Percentiles rank a stretch among this genome's conserved stretches.
phyloP scores from a whole-genome alignment of 2,797 vertebrate species.

The Oceanodroma leucorhoa region DNA sequence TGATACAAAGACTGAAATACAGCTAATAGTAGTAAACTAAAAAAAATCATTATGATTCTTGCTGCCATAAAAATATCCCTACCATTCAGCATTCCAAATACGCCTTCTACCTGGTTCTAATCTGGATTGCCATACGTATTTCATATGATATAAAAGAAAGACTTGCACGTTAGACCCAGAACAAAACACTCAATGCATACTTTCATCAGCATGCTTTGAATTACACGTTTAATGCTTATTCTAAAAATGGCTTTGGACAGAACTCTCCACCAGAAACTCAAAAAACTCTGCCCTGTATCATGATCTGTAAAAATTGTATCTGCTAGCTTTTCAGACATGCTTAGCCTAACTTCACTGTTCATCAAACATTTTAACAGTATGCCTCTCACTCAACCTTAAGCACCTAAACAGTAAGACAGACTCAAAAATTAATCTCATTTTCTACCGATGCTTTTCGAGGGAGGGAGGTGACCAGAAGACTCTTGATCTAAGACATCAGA shows the following conservation, averaged over 20 bases:
- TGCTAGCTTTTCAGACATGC: not conserved
- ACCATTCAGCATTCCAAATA: not conserved
- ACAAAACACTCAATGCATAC: not conserved
- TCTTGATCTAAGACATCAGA: not conserved
- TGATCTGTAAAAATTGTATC: not conserved
- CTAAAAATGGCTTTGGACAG: not conserved
- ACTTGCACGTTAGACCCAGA: not conserved
- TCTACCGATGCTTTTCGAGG: not conserved
- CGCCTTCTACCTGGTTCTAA: not conserved
- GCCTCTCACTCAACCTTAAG: not conserved
- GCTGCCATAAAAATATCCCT: not conserved
- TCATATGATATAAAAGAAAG: not conserved
- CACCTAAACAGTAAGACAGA: not conserved
- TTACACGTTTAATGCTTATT: not conserved
- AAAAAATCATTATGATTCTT: accelerated
- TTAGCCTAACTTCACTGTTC: not conserved
- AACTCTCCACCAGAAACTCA: accelerated
- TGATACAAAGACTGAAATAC: not conserved
- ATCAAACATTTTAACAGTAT: not conserved
- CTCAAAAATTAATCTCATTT: not conserved
- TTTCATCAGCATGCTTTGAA: not conserved
- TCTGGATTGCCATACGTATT: not conserved
- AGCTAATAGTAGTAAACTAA: not conserved
- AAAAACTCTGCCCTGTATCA: not conserved
- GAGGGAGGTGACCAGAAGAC: not conserved